Evolutionary conservation across 2,888 invertebrate genomes (phyloP), one percentile per base, ranked within the genome.

Genomic region (Tenthredo mesomela): DNA sequence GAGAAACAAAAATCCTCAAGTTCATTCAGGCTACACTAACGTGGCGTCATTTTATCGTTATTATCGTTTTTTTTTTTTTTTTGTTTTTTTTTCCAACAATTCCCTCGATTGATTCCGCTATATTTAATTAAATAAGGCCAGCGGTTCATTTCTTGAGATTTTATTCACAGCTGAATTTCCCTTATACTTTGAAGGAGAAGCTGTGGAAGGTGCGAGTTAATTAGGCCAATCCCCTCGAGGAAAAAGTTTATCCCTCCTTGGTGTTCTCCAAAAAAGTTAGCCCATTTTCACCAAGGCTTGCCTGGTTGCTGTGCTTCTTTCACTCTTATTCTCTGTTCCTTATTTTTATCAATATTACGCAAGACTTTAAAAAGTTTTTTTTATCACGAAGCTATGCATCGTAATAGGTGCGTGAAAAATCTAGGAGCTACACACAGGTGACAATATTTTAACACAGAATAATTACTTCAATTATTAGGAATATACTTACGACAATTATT

Each of bases 221-320:
- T 85, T 71, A 71, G 85, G 58, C 21, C 82, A 58, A 70, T 47
- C 71, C 82, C 37, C 54, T 12, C 40, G 82, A 70, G 77, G 25
- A 18, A 82, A 37, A 82, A 67, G 54, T 82, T 50, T 37, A 10
- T 54, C 50, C 54, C 80, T 25, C 37, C 54, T 40, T 37, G 21
- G 80, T 80, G 37, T 80, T 61, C 40, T 37, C 61, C 37, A 33
- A 80, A 58, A 18, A 84, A 84, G 78, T 85, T 82, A 5, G 21
- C 82, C 83, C 82, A 85, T 85, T 85, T 82, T 82, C 85, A 50
- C 43, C 82, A 37, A n/a, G 80, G 43, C 75, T 18, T 58, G 50
- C 47, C 50, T 29, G n/a, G n/a, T n/a, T n/a, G n/a, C n/a, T n/a
- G 33, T 15, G 40, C 61, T 40, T 61, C 7, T 40, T 37, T 61